phyloP scores from a whole-genome alignment of 2,113 vertebrate species.

The Silurus asotus region DNA sequence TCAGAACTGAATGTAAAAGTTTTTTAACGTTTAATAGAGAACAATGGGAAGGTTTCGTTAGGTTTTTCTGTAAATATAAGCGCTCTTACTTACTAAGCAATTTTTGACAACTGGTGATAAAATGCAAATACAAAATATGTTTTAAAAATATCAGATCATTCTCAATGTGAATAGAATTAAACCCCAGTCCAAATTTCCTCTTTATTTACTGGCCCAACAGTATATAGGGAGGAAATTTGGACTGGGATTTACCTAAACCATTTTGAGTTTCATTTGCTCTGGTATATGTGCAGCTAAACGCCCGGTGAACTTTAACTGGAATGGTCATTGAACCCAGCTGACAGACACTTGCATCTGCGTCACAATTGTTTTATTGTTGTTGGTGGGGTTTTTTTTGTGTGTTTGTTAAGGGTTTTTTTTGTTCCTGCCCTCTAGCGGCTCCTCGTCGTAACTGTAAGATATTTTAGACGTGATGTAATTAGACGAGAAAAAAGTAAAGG shows the following conservation, averaged over 20 bases:
- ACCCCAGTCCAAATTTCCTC: too few relatives aligned
- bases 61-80: not conserved
- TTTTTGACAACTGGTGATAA: not conserved
- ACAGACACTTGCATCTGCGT: not conserved
- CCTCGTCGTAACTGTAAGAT: not conserved
- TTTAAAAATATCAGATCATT: not conserved
- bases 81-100: not conserved
- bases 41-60: not conserved
- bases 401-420: too few relatives aligned
- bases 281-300: not conserved
- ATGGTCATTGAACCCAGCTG: not conserved
- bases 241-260: not conserved
- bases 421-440: slow-evolving; percentile 13
- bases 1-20: not conserved
- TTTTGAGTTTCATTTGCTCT: not conserved
- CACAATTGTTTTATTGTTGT: not conserved
- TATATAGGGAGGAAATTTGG: not conserved
- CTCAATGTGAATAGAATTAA: not conserved
- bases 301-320: not conserved
- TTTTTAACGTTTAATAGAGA: not conserved
- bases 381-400: too few relatives aligned
- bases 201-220: not conserved
- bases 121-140: not conserved
- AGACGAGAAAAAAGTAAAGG: not conserved
- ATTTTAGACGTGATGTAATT: not conserved